These are phyloP conservation scores for Yasuhikotakia modesta DNA, from an alignment of 2,797 vertebrate species.

Conservation along the genomic window DNA sequence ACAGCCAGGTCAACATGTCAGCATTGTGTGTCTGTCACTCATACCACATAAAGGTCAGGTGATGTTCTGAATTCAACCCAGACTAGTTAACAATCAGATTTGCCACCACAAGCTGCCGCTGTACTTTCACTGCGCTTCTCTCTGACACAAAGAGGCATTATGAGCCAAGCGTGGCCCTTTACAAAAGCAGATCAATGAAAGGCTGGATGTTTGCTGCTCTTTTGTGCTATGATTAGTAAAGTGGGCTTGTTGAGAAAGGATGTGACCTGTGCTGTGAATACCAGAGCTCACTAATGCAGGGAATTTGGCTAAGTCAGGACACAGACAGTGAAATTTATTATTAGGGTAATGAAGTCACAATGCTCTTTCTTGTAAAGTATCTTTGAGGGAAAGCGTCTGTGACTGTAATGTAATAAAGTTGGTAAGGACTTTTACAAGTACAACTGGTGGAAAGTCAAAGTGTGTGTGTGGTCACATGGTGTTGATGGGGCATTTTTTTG, in stretches of 20 bases:
- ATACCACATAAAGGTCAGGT: constrained; percentile 30
- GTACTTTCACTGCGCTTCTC: constrained; percentile 63
- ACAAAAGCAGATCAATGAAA: constrained; percentile 68
- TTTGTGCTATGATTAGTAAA: constrained; percentile 75
- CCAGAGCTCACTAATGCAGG: constrained; percentile 12
- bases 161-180: constrained; percentile 54
- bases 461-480: constrained; percentile 6
- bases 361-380: neutral
- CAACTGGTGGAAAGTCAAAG: constrained; percentile 1
- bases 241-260: constrained; percentile 23
- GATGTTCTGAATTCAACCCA: constrained; percentile 31
- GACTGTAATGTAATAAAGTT: constrained; percentile 1
- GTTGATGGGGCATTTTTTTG: neutral
- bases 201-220: constrained; percentile 63
- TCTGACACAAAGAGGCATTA: constrained; percentile 65
- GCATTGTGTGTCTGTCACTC: neutral
- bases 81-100: constrained; percentile 60
- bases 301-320: neutral
- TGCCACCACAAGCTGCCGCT: constrained; percentile 61
- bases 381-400: neutral
- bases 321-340: neutral
- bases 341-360: neutral
- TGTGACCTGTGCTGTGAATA: constrained; percentile 36
- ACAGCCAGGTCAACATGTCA: neutral
- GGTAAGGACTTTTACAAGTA: neutral